Base-by-base conservation (phyloP, 2,113 vertebrate genomes). In the Galemys pyrenaicus region DNA sequence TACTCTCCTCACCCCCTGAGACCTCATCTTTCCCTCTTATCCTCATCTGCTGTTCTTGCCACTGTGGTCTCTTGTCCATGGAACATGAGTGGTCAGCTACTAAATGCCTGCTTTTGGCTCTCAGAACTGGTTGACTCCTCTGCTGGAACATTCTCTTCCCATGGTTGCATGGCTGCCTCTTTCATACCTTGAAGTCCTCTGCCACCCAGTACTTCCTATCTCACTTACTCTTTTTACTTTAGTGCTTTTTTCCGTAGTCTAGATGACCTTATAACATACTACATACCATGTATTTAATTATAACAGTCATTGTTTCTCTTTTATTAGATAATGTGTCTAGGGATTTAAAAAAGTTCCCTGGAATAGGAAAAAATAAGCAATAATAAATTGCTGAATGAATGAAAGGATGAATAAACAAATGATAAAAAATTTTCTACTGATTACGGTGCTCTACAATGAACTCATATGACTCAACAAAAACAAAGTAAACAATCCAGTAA, bases 11-110 rank as follows among this genome's bases (percentile, higher is more conserved):
- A 30, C 20, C 4, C 44, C 11, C 37, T 1, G 0, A 54, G 88
- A 67, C 56, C 24, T 85, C 79, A 24, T 41, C 22, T 68, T 10
- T 16, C 41, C 2, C 17, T 54, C 15, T 28, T 19, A 44, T 54
- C 65, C 39, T 32, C 62, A 24, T 13, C 81, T 5, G 5, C 39
- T 73, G 7, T 73, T 65, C 80, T 86, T 30, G 10, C 60, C 71
- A 4, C 37, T 56, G 62, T 30, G 62, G 44, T 58, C 56, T 64
- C 75, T 35, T 13, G 6, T 37, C 49, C 1, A 46, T 26, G 4
- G 44, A 0, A 17, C 3, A 3, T 3, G 78, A 44, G 8, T 28
- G 20, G 13, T 9, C 2, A 13, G 41, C 10, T 10, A 5, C 24
- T 16, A 3, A 22, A 17, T 22, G 78, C 77, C 35, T 82, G 49